Base-by-base conservation (phyloP, 2,797 vertebrate genomes). In the Artibeus jamaicensis region DNA sequence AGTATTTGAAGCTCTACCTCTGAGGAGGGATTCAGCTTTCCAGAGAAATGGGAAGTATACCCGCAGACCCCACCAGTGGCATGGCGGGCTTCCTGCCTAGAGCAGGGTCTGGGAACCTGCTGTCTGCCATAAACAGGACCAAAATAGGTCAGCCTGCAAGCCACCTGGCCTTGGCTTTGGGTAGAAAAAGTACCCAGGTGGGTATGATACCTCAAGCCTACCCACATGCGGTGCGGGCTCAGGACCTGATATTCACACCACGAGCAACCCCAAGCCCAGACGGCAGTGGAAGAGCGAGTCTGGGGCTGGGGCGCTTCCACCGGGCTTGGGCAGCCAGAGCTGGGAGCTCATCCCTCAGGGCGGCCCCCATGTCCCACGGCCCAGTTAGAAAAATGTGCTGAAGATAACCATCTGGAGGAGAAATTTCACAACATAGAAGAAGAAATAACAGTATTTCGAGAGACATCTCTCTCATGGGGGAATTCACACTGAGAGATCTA, bases 211-310 rank as follows among this genome's bases (percentile, higher is more conserved):
- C 74, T 95, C 42, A 50, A 70, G 83, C 39, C 77, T 86, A 32
- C 70, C 44, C 55, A 76, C 34, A 53, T 19, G 26, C 34, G 42
- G 29, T 24, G 26, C 62, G 84, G 59, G 76, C 55, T 79, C 73
- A 93, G 86, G 78, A 68, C 79, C 50, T 85, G 53, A 71, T 68
- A 91, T n/a, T 74, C 34, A 59, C 3, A 15, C n/a, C 59, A 59
- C 53, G 50, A 88, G 93, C 96, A 96, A 48, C 34, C n/a, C 37
- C 44, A 87, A 82, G 81, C 71, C 44, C 90, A 90, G 59, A 67
- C 50, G 65, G 46, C 85, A 24, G 39, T 12, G 6, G 62, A 70
- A 82, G 46, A 82, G 50, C 19, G 26, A 42, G 21, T 34, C 77
- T 79, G 70, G 46, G 16, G 73, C 26, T 79, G 42, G 46, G 76